These are phyloP conservation scores for Maconellicoccus hirsutus DNA, from an alignment of 1,140 invertebrate species.

Conservation along the genomic window DNA sequence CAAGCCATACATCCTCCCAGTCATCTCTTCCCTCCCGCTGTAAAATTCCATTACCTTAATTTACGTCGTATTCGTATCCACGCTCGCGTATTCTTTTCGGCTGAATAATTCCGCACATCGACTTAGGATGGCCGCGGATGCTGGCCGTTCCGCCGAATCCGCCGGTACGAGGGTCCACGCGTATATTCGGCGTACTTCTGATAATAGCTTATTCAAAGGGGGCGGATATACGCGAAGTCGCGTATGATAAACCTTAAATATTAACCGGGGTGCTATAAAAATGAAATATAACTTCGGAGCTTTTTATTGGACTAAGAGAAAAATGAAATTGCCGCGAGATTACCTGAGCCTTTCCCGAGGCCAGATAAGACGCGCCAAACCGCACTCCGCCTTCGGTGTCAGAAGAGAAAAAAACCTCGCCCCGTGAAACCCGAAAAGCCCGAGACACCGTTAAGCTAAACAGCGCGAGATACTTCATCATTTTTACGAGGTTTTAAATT, in stretches of 20 bases:
- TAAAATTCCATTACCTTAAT: too few relatives aligned
- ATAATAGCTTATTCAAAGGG: neutral
- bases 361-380: neutral
- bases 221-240: neutral
- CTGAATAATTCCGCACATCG: too few relatives aligned
- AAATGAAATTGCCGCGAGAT: conserved; percentile 3
- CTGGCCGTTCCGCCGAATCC: too few relatives aligned
- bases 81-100: too few relatives aligned
- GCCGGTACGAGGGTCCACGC: too few relatives aligned
- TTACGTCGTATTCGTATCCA: too few relatives aligned
- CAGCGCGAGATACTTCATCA: neutral
- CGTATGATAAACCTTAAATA: conserved; percentile 4
- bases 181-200: neutral
- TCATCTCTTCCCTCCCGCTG: too few relatives aligned
- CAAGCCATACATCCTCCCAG: too few relatives aligned
- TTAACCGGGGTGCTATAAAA: conserved; percentile 7
- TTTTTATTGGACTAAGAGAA: conserved; percentile 9
- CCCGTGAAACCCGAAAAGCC: neutral
- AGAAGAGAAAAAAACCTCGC: too few relatives aligned
- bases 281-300: neutral
- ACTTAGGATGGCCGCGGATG: too few relatives aligned
- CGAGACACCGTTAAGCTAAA: neutral
- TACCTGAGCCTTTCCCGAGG: neutral
- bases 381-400: too few relatives aligned
- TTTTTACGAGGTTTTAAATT: conserved; percentile 5